These are phyloP conservation scores for Eurytoma californica DNA, from an alignment of 2,888 invertebrate species.

Conservation along the genomic window DNA sequence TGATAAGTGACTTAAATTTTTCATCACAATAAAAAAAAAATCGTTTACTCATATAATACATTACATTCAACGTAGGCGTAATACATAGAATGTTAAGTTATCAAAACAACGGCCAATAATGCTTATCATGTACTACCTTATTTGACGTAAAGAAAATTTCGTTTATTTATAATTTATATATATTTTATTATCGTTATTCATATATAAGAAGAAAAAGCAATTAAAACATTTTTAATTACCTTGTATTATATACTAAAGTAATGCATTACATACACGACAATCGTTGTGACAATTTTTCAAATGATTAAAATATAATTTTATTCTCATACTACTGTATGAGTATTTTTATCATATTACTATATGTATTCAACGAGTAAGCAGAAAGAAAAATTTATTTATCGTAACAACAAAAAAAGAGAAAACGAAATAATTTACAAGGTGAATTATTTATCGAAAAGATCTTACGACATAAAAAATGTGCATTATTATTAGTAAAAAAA, in stretches of 20 bases:
- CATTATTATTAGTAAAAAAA: not conserved
- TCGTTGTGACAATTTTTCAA: conserved; percentile 52
- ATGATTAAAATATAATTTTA: conserved; percentile 34
- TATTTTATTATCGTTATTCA: conserved; percentile 51
- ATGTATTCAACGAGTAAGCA: conserved; percentile 9
- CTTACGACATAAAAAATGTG: too few species aligned
- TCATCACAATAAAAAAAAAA: not conserved
- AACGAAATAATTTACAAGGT: conserved; percentile 33
- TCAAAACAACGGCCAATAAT: conserved; percentile 51
- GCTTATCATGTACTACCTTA: conserved; percentile 47
- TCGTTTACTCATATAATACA: conserved; percentile 31
- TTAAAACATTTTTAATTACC: conserved; percentile 43
- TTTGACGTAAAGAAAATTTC: conserved; percentile 42
- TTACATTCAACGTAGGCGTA: conserved; percentile 41
- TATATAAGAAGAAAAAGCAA: conserved; percentile 30
- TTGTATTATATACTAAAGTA: conserved; percentile 22
- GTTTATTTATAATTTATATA: conserved; percentile 54
- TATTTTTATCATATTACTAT: conserved; percentile 7
- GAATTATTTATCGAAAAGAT: conserved; percentile 38
- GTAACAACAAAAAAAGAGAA: conserved; percentile 12
- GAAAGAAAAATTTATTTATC: conserved; percentile 36
- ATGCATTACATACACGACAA: conserved; percentile 41
- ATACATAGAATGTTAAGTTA: conserved; percentile 45
- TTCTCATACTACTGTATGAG: not conserved
- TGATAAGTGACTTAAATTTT: conserved; percentile 52